Evolutionary conservation across 1,140 invertebrate genomes (phyloP).

Genomic region (Zaprionus africanus): DNA sequence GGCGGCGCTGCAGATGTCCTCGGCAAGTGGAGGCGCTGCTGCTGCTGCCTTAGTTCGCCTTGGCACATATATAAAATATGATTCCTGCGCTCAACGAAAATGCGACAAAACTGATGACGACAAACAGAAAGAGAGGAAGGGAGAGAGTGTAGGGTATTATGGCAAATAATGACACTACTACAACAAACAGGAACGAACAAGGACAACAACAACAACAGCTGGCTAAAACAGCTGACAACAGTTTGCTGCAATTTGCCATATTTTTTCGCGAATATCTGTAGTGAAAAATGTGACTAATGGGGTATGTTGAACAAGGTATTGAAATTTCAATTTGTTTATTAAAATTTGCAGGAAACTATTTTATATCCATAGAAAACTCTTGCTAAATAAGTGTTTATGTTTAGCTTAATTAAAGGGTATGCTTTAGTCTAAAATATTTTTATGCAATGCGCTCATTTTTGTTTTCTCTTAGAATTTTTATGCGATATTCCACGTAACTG

Average conservation of each 20-base stretch:
- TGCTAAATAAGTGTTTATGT: background rate
- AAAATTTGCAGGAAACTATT: no score
- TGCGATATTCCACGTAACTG: slow-evolving; percentile 19
- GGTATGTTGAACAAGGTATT: background rate
- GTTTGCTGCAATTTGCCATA: slow-evolving; percentile 63
- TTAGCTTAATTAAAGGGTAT: slow-evolving; percentile 1
- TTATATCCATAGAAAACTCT: background rate
- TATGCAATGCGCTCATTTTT: background rate
- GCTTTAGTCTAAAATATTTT: background rate
- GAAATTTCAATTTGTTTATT: no score
- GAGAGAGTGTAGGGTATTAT: slow-evolving; percentile 51
- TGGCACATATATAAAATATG: slow-evolving; percentile 66
- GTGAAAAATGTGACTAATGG: background rate
- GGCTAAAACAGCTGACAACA: slow-evolving; percentile 52
- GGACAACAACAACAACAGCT: slow-evolving; percentile 22
- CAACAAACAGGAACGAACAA: slow-evolving; percentile 19
- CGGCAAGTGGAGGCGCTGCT: slow-evolving; percentile 2
- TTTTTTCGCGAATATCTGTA: slow-evolving; percentile 35
- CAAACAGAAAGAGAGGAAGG: background rate
- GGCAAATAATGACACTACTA: slow-evolving; percentile 69
- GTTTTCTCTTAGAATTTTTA: slow-evolving; percentile 1
- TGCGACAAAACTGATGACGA: slow-evolving; percentile 78
- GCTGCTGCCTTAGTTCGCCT: slow-evolving; percentile 34
- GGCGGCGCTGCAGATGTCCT: slow-evolving; percentile 17
- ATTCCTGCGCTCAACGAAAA: slow-evolving; percentile 65